Percentiles rank a stretch among this genome's conserved stretches.
Evolutionary conservation across 2,888 invertebrate species (phyloP).

Genomic region (Acanthosepion pharaonis): DNA sequence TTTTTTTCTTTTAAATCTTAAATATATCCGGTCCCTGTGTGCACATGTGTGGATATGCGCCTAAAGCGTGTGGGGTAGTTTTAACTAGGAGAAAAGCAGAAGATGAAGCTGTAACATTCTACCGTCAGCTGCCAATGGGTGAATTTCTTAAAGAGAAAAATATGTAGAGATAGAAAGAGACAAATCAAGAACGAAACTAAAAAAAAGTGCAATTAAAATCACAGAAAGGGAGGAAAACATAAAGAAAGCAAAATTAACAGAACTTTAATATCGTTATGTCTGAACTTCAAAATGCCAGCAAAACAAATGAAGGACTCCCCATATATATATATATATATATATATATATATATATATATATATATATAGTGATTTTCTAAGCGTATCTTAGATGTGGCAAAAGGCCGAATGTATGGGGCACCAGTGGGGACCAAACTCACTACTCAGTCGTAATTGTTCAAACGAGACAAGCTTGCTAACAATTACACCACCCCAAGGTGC

Average conservation of each 20-base stretch:
- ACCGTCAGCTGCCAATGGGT: not conserved
- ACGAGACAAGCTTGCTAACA: no score
- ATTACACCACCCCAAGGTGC: no score
- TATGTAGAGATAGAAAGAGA: not conserved
- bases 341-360: no score
- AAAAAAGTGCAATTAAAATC: not conserved
- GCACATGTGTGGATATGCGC: not conserved
- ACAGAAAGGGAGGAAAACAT: not conserved
- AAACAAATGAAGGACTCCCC: no score
- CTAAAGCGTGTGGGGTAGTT: constrained; percentile 13
- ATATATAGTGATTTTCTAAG: no score
- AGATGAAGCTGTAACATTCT: not conserved
- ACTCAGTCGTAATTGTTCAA: no score
- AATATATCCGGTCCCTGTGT: not conserved
- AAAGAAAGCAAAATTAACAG: not conserved
- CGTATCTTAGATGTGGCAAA: no score
- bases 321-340: no score
- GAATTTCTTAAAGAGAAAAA: not conserved
- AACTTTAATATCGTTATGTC: not conserved
- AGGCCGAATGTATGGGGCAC: no score
- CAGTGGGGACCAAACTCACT: no score
- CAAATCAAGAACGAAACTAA: not conserved
- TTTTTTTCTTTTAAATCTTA: not conserved
- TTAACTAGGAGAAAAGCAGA: not conserved
- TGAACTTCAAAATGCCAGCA: not conserved